phyloP scores from a whole-genome alignment of 2,113 vertebrate genomes.

The Antechinus flavipes region DNA sequence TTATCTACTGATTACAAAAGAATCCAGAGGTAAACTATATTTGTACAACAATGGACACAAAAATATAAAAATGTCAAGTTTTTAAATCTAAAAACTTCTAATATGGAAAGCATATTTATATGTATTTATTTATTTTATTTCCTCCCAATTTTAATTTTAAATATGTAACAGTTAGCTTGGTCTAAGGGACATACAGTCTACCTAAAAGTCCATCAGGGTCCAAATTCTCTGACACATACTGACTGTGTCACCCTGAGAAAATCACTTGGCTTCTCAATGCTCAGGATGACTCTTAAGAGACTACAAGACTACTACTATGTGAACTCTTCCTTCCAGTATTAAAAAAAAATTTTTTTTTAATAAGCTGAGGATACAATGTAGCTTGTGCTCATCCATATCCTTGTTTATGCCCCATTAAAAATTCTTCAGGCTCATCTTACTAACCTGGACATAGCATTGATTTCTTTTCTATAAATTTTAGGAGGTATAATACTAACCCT shows the following conservation, averaged over 20 bases:
- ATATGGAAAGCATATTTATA: background rate
- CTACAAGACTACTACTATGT: background rate
- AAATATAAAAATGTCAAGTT: background rate
- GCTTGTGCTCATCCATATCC: too few species aligned
- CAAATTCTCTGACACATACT: background rate
- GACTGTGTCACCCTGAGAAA: background rate
- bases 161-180: background rate
- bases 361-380: too few species aligned
- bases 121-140: too few species aligned
- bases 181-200: background rate
- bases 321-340: too few species aligned
- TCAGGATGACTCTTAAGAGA: background rate
- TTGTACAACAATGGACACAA: background rate
- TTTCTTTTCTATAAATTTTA: too few species aligned
- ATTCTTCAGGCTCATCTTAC: too few species aligned
- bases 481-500: too few species aligned
- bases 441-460: too few species aligned
- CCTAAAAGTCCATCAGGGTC: background rate
- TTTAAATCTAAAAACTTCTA: background rate
- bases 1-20: background rate
- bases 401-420: too few species aligned
- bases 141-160: too few species aligned
- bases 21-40: background rate
- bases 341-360: too few species aligned
- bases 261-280: background rate